Conservation (phyloP, 2,797 vertebrate species). For the Tenualosa ilisha region DNA sequence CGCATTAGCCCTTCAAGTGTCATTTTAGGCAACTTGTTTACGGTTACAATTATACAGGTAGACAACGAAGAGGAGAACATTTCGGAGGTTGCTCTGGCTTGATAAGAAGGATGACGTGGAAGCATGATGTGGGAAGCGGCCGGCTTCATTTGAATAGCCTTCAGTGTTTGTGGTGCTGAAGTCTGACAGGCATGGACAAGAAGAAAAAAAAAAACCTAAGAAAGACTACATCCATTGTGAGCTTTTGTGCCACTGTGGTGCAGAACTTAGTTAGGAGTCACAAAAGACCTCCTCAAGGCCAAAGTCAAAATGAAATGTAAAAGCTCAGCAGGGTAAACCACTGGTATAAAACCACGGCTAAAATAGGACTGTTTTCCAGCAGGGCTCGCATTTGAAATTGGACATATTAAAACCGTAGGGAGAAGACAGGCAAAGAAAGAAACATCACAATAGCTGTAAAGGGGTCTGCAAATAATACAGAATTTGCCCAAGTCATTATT, state of each 20-base stretch:
- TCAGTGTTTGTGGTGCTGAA: neutral
- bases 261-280: neutral
- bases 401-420: constrained; percentile 82
- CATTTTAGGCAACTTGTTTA: constrained; percentile 34
- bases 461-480: constrained; percentile 10
- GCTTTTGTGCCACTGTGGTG: neutral
- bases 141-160: neutral
- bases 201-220: too few species aligned
- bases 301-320: neutral
- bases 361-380: neutral
- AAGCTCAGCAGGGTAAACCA: constrained; percentile 14
- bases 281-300: neutral
- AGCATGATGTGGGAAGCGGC: neutral
- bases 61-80: neutral
- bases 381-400: neutral
- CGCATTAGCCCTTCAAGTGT: neutral
- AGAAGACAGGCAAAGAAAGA: constrained; percentile 80
- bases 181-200: neutral
- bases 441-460: constrained; percentile 33
- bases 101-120: neutral
- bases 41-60: constrained; percentile 45
- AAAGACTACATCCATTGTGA: too few species aligned
- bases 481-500: constrained; percentile 30
- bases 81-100: neutral
- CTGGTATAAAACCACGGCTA: neutral